A percentile compares a stretch with the other conserved stretches of the same genome.
These are phyloP conservation scores for Drosophila busckii DNA, from an alignment of 1,140 invertebrate species.

Conservation along the genomic window DNA sequence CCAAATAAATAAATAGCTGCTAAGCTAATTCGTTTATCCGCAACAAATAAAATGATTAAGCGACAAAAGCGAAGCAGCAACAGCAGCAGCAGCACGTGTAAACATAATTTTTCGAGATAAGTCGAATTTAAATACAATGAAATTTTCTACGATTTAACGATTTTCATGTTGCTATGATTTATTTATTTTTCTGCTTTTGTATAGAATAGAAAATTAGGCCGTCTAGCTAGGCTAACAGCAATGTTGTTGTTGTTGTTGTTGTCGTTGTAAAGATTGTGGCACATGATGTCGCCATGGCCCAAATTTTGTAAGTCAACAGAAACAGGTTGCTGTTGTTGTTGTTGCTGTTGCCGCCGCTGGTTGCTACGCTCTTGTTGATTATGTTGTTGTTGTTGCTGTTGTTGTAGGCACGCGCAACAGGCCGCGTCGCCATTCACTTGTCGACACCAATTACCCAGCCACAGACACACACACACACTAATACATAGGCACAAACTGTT, in stretches of 20 bases:
- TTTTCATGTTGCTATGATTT: no score
- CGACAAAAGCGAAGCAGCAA: background rate
- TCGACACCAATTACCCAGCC: conserved; percentile 23
- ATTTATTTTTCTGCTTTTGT: no score
- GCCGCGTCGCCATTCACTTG: conserved; percentile 42
- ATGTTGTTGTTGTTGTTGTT: no score
- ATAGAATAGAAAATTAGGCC: no score
- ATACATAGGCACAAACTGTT: conserved; percentile 1
- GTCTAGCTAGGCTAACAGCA: no score
- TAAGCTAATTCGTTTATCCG: no score
- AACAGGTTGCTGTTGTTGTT: conserved; percentile 54
- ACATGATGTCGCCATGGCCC: conserved; percentile 72
- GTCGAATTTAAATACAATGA: no score
- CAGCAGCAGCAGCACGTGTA: conserved; percentile 18
- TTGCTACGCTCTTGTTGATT: conserved; percentile 14
- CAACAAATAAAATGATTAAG: conserved; percentile 46
- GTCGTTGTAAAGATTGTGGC: conserved; percentile 26
- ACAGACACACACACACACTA: conserved; percentile 14
- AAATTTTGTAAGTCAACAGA: conserved; percentile 57
- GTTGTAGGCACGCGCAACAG: conserved; percentile 48
- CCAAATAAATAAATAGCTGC: conserved; percentile 35
- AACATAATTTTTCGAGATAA: conserved; percentile 18
- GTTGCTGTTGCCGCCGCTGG: conserved; percentile 9
- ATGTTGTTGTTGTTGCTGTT: conserved; percentile 13
- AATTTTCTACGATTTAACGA: no score